Evolutionary conservation across 2,888 invertebrate species (phyloP), one percentile per base, ranked within the genome.

Genomic region (Aporophyla nigra): DNA sequence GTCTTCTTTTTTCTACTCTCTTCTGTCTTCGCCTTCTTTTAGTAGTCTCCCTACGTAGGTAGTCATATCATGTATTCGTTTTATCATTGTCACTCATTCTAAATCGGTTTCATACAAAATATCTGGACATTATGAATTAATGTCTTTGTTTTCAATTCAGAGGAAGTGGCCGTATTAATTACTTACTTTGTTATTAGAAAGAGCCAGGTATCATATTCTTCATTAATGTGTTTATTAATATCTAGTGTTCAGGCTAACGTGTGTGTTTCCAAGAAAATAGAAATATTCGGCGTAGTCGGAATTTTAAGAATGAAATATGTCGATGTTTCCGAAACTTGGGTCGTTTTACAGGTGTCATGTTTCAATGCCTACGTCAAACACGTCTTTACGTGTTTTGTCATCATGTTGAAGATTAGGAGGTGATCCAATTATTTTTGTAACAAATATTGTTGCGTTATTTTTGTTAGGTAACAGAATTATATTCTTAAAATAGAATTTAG

Each of bases 271-370:
- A 78, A 78, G 87, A 81, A 87, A 78, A 77, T 86, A 76, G 83
- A 77, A 74, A 80, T 86, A 79, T 86, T 87, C 62, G 76, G 51
- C 78, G 68, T 65, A 72, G 51, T 67, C 51, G 68, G 68, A 74
- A 80, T 79, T 87, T 76, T 59, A 79, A 88, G 79, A 87, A 87
- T 80, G 71, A 80, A 87, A 75, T 80, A 40, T 85, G 85, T 80
- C 43, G 69, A 78, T 78, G 58, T 61, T 71, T 71, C 78, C 75
- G 66, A 24, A 74, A 62, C 24, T 54, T 40, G 58, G 61, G 56
- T 82, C 86, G 51, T 68, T 24, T 65, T 71, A 70, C 46, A 24
- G 65, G 80, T 85, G 59, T 87, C 86, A 73, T 61, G 63, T 86
- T 86, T 62, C 88, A 72, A 65, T 62, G 74, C 61, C 59, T 81